These are phyloP conservation scores for Pemphredon lugubris DNA, from an alignment of 2,888 invertebrate species.

Conservation along the genomic window DNA sequence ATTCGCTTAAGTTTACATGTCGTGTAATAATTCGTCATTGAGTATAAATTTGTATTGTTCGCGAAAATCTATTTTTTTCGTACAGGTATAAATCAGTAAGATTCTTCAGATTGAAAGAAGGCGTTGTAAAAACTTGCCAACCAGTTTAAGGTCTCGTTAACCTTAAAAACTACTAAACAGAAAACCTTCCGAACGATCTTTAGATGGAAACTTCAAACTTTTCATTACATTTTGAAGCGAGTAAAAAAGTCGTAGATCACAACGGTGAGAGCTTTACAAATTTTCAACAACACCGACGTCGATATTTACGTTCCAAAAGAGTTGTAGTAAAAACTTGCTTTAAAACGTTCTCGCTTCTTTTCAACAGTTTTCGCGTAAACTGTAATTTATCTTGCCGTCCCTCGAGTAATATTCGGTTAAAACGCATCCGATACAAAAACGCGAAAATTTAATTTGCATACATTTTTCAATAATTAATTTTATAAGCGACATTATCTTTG, in stretches of 20 bases:
- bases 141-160: conserved; percentile 24
- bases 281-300: too few species aligned
- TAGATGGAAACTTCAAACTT: conserved; percentile 14
- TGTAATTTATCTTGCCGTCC: too few species aligned
- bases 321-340: too few species aligned
- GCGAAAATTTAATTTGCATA: too few species aligned
- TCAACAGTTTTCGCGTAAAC: too few species aligned
- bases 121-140: conserved; percentile 6
- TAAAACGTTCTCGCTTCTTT: too few species aligned
- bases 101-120: conserved; percentile 3
- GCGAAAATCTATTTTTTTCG: background rate
- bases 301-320: too few species aligned
- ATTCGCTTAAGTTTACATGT: too few species aligned
- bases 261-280: conserved; percentile 4
- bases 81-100: background rate
- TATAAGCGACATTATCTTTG: too few species aligned
- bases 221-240: conserved; percentile 13
- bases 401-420: too few species aligned
- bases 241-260: background rate
- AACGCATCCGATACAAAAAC: too few species aligned
- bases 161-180: conserved; percentile 19
- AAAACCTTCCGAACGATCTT: conserved; percentile 7
- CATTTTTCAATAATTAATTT: too few species aligned
- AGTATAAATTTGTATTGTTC: background rate
- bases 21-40: background rate